These are phyloP conservation scores for Orthosia incerta DNA, from an alignment of 2,888 invertebrate species.

Conservation along the genomic window DNA sequence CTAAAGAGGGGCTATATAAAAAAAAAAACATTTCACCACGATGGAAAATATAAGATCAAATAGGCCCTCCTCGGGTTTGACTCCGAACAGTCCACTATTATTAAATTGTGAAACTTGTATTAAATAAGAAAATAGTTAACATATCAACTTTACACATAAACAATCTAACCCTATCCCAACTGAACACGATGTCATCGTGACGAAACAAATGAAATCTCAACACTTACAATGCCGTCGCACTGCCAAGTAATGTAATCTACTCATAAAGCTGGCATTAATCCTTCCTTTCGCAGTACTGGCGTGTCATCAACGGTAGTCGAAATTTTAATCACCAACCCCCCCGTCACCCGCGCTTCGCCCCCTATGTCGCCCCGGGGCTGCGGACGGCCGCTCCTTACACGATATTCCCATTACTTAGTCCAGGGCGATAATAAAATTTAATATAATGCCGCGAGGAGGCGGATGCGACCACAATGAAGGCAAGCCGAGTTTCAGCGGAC, in stretches of 20 bases:
- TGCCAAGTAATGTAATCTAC: constrained; percentile 88
- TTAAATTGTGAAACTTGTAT: background rate
- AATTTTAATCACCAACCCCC: constrained; percentile 88
- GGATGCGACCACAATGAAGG: constrained; percentile 85
- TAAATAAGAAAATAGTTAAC: background rate
- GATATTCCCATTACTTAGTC: constrained; percentile 92
- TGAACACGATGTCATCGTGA: constrained; percentile 59
- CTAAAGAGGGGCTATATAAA: too few relatives aligned
- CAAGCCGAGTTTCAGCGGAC: constrained; percentile 70
- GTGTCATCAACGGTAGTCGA: constrained; percentile 90
- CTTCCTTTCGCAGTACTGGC: constrained; percentile 86
- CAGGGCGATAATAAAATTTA: constrained; percentile 91
- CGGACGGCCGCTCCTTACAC: constrained; percentile 90
- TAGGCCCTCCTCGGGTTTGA: too few relatives aligned
- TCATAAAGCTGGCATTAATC: constrained; percentile 89
- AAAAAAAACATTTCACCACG: too few relatives aligned
- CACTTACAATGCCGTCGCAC: constrained; percentile 75
- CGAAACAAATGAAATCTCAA: constrained; percentile 80
- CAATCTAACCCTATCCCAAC: constrained; percentile 38
- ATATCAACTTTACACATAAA: constrained; percentile 15
- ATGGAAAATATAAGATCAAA: too few relatives aligned
- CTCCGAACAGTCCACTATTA: too few relatives aligned
- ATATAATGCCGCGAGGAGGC: constrained; percentile 88
- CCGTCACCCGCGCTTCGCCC: constrained; percentile 60
- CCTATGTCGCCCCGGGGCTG: constrained; percentile 81